phyloP scores from a whole-genome alignment of 2,113 vertebrate species.

The Limanda limanda region DNA sequence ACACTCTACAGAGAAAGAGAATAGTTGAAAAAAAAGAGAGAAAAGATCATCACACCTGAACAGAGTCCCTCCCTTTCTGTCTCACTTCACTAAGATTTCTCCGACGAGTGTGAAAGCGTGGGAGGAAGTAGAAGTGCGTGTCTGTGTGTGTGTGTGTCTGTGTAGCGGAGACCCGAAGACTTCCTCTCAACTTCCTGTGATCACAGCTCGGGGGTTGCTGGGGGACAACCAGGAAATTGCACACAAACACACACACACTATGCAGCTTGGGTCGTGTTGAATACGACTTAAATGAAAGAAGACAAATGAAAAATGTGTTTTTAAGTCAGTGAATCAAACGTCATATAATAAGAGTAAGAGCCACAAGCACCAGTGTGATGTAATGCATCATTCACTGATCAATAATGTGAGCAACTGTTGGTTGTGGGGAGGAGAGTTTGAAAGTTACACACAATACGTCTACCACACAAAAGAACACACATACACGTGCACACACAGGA shows the following conservation, averaged over 20 bases:
- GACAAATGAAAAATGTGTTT: conserved; percentile 12
- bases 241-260: conserved; percentile 24
- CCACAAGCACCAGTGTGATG: neutral
- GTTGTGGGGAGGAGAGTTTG: neutral
- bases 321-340: neutral
- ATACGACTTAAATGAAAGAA: conserved; percentile 9
- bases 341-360: neutral
- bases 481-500: neutral
- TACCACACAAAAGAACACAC: neutral
- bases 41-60: conserved; percentile 25
- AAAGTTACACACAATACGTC: neutral
- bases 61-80: neutral
- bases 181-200: conserved; percentile 75
- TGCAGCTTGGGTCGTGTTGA: neutral
- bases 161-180: conserved; percentile 53
- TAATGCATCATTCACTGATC: neutral
- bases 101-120: conserved; percentile 45
- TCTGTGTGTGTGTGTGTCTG: conserved; percentile 3
- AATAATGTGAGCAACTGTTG: neutral
- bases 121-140: conserved; percentile 10
- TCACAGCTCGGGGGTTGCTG: conserved; percentile 59
- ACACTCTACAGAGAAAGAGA: neutral
- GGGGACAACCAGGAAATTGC: conserved; percentile 67
- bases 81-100: no score
- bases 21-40: neutral